phyloP scores from a whole-genome alignment of 2,888 invertebrate species.

The Melanchra persicariae region DNA sequence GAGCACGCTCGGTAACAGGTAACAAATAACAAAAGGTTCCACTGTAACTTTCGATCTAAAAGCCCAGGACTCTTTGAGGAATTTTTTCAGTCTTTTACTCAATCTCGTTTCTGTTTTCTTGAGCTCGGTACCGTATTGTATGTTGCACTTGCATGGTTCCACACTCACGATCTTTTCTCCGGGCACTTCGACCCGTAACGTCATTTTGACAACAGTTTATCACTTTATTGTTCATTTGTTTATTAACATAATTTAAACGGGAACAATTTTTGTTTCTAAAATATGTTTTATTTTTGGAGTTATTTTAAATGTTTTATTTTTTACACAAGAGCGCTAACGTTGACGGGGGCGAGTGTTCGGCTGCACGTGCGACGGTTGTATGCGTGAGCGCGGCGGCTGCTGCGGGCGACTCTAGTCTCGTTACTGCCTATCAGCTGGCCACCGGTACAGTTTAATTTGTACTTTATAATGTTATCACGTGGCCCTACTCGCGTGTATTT shows the following conservation, averaged over 20 bases:
- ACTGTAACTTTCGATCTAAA: conserved; percentile 90
- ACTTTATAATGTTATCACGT: conserved; percentile 87
- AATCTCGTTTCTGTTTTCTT: conserved; percentile 81
- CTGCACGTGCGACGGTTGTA: conserved; percentile 79
- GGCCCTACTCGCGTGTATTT: conserved; percentile 70
- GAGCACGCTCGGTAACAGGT: conserved; percentile 92
- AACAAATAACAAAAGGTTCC: conserved; percentile 92
- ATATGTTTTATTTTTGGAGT: conserved; percentile 34
- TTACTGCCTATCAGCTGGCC: conserved; percentile 86
- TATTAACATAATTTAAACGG: conserved; percentile 66
- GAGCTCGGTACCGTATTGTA: conserved; percentile 77
- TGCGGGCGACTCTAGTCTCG: conserved; percentile 76
- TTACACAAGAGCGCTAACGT: conserved; percentile 54
- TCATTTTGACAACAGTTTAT: conserved; percentile 83
- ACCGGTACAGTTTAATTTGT: conserved; percentile 87
- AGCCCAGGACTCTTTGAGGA: conserved; percentile 84
- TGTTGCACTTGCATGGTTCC: conserved; percentile 85
- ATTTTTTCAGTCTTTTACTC: conserved; percentile 82
- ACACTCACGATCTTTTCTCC: conserved; percentile 84
- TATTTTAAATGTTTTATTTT: conserved; percentile 36
- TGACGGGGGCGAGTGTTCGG: conserved; percentile 63
- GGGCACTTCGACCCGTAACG: conserved; percentile 88
- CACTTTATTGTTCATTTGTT: conserved; percentile 84
- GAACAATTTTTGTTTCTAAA: conserved; percentile 29
- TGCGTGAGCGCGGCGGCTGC: conserved; percentile 76